Percentiles rank a stretch among this genome's conserved stretches.
These are phyloP conservation scores for Platalea minor DNA, from an alignment of 2,797 vertebrate species.

Conservation along the genomic window DNA sequence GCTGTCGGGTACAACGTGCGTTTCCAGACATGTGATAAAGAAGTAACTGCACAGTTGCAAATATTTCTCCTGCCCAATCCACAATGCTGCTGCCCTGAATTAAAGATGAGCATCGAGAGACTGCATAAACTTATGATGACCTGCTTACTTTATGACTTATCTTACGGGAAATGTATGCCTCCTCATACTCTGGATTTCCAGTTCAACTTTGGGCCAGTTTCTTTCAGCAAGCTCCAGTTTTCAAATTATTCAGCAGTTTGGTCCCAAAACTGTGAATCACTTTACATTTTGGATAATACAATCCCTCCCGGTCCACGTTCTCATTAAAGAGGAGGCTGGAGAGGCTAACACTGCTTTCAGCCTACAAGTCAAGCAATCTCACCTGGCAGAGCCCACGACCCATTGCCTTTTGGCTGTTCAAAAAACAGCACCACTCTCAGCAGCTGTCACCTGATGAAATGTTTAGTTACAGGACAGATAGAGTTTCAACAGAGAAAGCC, in stretches of 20 bases:
- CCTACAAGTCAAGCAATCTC: not conserved
- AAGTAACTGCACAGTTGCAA: not conserved
- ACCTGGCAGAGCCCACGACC: not conserved
- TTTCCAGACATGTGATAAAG: not conserved
- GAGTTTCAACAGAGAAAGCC: not conserved
- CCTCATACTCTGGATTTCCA: not conserved
- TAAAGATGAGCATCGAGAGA: not conserved
- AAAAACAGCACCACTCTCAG: not conserved
- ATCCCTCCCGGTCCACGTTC: not conserved
- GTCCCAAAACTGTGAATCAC: not conserved
- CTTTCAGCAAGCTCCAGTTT: not conserved
- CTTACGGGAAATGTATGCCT: not conserved
- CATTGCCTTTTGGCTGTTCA: not conserved
- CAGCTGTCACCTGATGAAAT: not conserved
- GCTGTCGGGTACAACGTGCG: not conserved
- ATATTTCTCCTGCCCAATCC: not conserved
- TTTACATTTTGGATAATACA: not conserved
- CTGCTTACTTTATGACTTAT: not conserved
- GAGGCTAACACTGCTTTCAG: not conserved
- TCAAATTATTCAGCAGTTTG: not conserved
- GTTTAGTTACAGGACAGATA: not conserved
- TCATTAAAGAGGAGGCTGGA: not conserved
- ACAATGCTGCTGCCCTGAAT: conserved; percentile 10
- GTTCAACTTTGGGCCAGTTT: not conserved
- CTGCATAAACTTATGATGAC: not conserved